Evolutionary conservation across 35 echinoderm and acorn worm genomes (phyloP).

Genomic region (Apostichopus californicus): DNA sequence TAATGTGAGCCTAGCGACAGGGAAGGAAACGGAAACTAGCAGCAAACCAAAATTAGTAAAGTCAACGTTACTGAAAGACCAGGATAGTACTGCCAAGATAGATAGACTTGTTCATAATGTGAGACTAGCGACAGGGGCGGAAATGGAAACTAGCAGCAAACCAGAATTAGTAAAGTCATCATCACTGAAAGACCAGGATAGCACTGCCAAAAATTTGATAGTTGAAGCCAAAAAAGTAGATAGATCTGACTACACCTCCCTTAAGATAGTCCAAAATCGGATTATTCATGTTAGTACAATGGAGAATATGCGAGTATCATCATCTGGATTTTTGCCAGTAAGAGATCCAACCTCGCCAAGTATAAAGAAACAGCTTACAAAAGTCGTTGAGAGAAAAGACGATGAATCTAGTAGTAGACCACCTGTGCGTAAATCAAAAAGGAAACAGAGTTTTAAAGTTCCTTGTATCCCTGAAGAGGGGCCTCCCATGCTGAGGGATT

Average conservation of each 20-base stretch:
- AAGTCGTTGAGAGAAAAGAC: neutral
- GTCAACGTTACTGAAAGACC: too few relatives aligned
- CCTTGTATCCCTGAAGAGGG: neutral
- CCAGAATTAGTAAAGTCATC: neutral
- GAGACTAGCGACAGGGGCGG: constrained; percentile 11
- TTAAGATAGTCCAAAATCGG: neutral
- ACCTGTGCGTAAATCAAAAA: neutral
- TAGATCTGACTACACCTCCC: neutral
- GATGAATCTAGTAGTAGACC: neutral
- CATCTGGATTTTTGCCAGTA: constrained; percentile 44
- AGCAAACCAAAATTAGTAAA: neutral
- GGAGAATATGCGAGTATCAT: neutral
- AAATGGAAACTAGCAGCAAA: neutral
- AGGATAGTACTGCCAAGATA: neutral
- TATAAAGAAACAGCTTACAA: neutral
- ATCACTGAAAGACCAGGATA: too few relatives aligned
- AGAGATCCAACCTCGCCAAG: constrained; percentile 43
- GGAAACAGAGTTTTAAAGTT: neutral
- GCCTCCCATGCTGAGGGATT: constrained; percentile 10
- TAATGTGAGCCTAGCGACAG: constrained; percentile 35
- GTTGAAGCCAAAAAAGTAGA: neutral
- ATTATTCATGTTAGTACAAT: neutral
- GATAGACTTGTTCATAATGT: constrained; percentile 41
- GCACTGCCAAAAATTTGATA: neutral
- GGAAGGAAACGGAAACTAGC: neutral